Base-by-base conservation (phyloP, 2,113 vertebrate genomes). In the Phoxinus phoxinus region DNA sequence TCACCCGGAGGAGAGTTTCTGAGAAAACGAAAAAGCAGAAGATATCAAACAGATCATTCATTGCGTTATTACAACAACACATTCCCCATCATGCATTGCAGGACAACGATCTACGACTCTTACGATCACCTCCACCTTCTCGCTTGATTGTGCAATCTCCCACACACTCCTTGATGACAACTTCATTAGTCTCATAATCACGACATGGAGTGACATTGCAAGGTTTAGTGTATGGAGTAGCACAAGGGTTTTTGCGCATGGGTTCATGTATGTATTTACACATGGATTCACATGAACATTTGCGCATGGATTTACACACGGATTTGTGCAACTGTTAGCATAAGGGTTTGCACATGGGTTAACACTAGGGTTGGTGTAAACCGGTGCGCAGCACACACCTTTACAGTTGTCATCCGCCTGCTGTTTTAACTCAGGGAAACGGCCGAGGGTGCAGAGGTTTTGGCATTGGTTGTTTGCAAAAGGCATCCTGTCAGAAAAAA, bases 401-500 rank as follows among this genome's bases (percentile, higher is more conserved):
- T 65, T 81, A 3, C n/a, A 11, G 58, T 15, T 19, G 41, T 81
- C 17, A 2, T 46, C 59, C 53, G 46, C 81, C 8, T 53, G 76
- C 6, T 91, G 61, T 21, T 88, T 90, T 83, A 65, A 0, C 0
- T 4, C 0, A 30, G 78, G 59, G 59, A 81, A 81, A 27, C 78
- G 78, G 19, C 94, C 59, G 1, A 41, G 0, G 2, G 59, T 65
- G 78, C 78, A 81, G 59, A 61, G 23, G 35, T 27, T 81, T 25
- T 21, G 46, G 58, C 1, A 65, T 25, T 15, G 59, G 37, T 19
- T 27, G 58, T 48, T 46, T 6, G 12, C 25, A 48, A 46, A 65
- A 30, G 92, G 81, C 93, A 95, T 95, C 83, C 91, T 94, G 85
- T 23, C 3, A 72, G 27, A 41, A 75, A 63, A 61, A 15, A 41